These are phyloP conservation scores for Bhutanitis thaidina DNA, from an alignment of 2,888 invertebrate genomes.

Conservation along the genomic window DNA sequence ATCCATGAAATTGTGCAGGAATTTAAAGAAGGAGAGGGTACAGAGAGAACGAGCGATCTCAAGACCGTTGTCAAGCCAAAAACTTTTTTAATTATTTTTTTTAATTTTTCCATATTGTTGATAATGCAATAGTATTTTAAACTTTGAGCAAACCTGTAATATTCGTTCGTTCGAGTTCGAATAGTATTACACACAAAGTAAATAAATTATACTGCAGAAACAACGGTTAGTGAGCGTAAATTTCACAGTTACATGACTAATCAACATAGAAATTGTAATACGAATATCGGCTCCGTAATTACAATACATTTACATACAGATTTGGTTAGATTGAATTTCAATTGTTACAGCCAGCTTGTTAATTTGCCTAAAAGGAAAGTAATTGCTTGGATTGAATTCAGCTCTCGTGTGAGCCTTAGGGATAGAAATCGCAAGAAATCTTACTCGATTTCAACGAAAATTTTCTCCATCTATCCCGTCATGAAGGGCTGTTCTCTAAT, in stretches of 20 bases:
- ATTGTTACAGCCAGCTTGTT: slow-evolving; percentile 61
- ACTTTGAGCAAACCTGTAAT: too few species aligned
- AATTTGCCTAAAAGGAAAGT: slow-evolving; percentile 75
- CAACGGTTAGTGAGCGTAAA: slow-evolving; percentile 48
- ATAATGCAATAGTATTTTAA: too few species aligned
- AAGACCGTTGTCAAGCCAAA: too few species aligned
- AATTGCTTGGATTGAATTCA: slow-evolving; percentile 60
- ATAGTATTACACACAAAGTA: slow-evolving; percentile 45
- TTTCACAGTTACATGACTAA: slow-evolving; percentile 54
- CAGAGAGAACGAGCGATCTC: too few species aligned
- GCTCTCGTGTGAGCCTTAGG: slow-evolving; percentile 35
- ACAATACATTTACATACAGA: slow-evolving; percentile 75
- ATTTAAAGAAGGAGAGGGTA: too few species aligned
- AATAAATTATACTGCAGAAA: slow-evolving; percentile 65
- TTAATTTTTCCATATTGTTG: too few species aligned
- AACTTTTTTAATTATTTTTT: too few species aligned
- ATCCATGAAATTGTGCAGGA: too few species aligned
- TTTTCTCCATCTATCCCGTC: neutral
- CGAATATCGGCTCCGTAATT: slow-evolving; percentile 68
- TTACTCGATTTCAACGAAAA: neutral
- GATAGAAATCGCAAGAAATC: slow-evolving; percentile 16
- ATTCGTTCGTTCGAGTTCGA: too few species aligned
- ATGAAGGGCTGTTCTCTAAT: neutral
- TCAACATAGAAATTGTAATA: slow-evolving; percentile 67
- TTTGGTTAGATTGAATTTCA: slow-evolving; percentile 71